Conservation (phyloP, 2,797 vertebrate genomes). For the Eulemur coronatus region DNA sequence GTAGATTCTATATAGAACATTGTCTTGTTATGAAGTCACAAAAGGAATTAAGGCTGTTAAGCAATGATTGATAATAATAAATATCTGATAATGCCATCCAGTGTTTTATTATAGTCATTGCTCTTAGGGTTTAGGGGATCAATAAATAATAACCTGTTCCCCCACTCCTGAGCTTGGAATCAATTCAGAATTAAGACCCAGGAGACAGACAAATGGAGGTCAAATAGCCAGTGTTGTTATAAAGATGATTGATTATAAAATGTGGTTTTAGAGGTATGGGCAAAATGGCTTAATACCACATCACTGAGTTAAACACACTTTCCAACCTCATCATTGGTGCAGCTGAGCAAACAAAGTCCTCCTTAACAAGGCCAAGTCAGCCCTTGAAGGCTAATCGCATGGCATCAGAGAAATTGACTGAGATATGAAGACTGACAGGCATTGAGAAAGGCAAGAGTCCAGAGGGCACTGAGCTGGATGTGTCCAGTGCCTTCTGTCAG, state of each 20-base stretch:
- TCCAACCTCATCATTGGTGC: not conserved
- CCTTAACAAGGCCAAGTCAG: not conserved
- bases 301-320: not conserved
- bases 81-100: slow-evolving; percentile 30
- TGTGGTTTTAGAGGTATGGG: not conserved
- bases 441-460: not conserved
- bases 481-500: not conserved
- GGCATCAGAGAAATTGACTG: not conserved
- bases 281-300: not conserved
- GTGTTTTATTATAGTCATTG: slow-evolving; percentile 46
- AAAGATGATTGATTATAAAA: slow-evolving; percentile 26
- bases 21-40: not conserved
- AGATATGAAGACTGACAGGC: not conserved
- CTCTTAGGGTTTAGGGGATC: slow-evolving; percentile 28
- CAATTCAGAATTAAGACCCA: slow-evolving; percentile 45
- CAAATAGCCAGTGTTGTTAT: slow-evolving; percentile 19
- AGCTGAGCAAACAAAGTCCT: not conserved
- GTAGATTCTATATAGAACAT: not conserved
- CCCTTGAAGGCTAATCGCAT: not conserved
- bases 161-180: slow-evolving; percentile 8
- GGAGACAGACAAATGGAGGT: not conserved
- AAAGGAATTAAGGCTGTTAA: slow-evolving; percentile 42
- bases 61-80: slow-evolving; percentile 25
- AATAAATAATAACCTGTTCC: slow-evolving; percentile 48
- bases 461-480: rapidly evolving